A percentile compares a stretch with the other conserved stretches of the same genome.
Evolutionary conservation across 2,888 invertebrate genomes (phyloP).

Genomic region (Stictocephala bisonia): DNA sequence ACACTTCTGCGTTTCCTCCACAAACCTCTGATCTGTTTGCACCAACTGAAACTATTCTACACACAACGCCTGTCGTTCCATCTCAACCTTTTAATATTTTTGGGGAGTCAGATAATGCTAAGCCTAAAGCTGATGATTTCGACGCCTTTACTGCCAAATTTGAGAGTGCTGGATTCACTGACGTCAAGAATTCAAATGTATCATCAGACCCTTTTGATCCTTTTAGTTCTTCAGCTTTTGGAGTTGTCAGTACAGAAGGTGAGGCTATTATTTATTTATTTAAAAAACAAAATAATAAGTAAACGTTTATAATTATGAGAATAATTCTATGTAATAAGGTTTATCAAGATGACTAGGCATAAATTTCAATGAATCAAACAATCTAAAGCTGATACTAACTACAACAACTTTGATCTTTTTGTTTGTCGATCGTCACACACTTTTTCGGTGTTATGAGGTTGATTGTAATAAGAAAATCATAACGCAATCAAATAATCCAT

Average conservation of each 20-base stretch:
- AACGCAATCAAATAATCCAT: no score
- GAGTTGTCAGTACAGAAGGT: conserved; percentile 11
- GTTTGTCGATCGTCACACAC: no score
- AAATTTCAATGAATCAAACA: no score
- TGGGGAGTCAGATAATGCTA: conserved; percentile 30
- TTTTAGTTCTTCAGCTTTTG: conserved; percentile 49
- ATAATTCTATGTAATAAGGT: no score
- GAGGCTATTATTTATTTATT: no score
- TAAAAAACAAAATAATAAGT: no score
- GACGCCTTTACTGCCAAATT: conserved; percentile 93
- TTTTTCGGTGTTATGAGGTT: no score
- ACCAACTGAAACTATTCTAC: conserved; percentile 1
- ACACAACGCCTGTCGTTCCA: conserved; percentile 28
- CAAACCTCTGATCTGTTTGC: conserved; percentile 21
- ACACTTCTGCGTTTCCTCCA: conserved; percentile 33
- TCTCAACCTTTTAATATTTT: conserved; percentile 48
- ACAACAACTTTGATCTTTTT: no score
- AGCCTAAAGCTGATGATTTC: conserved; percentile 71
- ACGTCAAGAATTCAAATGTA: conserved; percentile 27
- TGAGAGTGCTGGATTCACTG: conserved; percentile 73
- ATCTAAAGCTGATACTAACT: no score
- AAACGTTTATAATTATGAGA: no score
- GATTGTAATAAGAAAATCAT: no score
- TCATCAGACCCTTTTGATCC: conserved; percentile 67
- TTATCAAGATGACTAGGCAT: no score